Percentiles rank a stretch among this genome's conserved stretches.
Conservation (phyloP, 2,888 invertebrate genomes). For the Cecidostiba fungosa region DNA sequence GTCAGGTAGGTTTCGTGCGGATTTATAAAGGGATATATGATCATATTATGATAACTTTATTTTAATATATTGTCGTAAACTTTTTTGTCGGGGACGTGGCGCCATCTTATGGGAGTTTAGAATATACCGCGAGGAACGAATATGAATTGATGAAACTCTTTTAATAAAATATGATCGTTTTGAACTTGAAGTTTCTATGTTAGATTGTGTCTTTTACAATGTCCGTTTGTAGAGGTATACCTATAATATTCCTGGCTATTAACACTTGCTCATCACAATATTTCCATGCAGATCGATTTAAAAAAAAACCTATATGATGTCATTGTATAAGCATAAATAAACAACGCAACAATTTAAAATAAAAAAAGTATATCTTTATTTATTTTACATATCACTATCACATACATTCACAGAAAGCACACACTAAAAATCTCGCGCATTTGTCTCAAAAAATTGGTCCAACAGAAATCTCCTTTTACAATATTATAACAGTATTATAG, state of each 20-base stretch:
- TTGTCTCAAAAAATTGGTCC: conserved; percentile 45
- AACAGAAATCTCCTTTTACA: conserved; percentile 30
- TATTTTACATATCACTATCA: conserved; percentile 36
- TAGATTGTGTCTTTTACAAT: too few relatives aligned
- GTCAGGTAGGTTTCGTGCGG: neutral
- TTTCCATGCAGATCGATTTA: too few relatives aligned
- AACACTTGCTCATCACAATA: too few relatives aligned
- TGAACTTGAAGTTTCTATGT: too few relatives aligned
- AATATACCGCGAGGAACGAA: neutral
- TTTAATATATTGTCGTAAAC: too few relatives aligned
- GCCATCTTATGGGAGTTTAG: neutral
- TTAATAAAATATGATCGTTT: too few relatives aligned
- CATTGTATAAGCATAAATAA: neutral
- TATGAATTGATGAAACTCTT: too few relatives aligned
- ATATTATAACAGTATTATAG: neutral
- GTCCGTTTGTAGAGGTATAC: too few relatives aligned
- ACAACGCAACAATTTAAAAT: conserved; percentile 23
- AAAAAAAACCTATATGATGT: too few relatives aligned
- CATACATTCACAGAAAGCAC: conserved; percentile 23
- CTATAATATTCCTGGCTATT: too few relatives aligned
- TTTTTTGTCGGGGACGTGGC: neutral
- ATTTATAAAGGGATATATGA: too few relatives aligned
- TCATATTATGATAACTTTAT: too few relatives aligned
- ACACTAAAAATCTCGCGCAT: conserved; percentile 21
- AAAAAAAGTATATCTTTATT: conserved; percentile 54